Evolutionary conservation across 2,797 vertebrate genomes (phyloP), one percentile per base, ranked within the genome.

Genomic region (Diceros bicornis): DNA sequence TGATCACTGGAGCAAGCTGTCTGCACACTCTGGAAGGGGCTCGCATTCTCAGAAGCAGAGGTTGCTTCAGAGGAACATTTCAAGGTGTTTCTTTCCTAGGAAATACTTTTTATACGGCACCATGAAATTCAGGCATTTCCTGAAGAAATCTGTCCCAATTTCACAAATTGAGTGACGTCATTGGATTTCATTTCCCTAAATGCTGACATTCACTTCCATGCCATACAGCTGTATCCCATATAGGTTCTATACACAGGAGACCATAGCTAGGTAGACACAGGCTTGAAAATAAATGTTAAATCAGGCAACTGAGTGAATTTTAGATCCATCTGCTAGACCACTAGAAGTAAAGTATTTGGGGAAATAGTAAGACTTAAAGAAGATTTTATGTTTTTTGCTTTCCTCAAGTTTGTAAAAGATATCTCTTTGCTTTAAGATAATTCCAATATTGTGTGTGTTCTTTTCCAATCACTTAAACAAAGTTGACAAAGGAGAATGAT

Each of bases 391-490:
- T 4, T 23, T 83, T 81, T 14, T 83, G 7, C 72, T 90, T 7
- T 82, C 44, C 66, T 94, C 20, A 89, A 62, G 32, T 52, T 96
- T 62, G 74, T 50, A 82, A 74, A 93, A 68, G 25, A 17, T 12
- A 29, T 74, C 6, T 89, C 27, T 85, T 66, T 66, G 62, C 27
- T 93, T 94, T 85, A 32, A 94, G 29, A 14, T 44, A 44, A 66
- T 81, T 84, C 66, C 37, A 89, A 82, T 66, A 41, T 29, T 34
- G 5, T 83, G 7, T 32, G 1, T 79, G 47, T 18, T 59, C 16
- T 85, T 92, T 72, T 82, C 74, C 7, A 62, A 79, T 81, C 57
- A 93, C 44, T 94, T 87, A 92, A 94, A 77, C 27, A 83, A 69
- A n/a, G 8, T 71, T 89, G 21, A 50, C 71, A 71, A 83, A 41